Evolutionary conservation across 2,888 invertebrate species (phyloP).

Genomic region (Sinohyriopsis cumingii): DNA sequence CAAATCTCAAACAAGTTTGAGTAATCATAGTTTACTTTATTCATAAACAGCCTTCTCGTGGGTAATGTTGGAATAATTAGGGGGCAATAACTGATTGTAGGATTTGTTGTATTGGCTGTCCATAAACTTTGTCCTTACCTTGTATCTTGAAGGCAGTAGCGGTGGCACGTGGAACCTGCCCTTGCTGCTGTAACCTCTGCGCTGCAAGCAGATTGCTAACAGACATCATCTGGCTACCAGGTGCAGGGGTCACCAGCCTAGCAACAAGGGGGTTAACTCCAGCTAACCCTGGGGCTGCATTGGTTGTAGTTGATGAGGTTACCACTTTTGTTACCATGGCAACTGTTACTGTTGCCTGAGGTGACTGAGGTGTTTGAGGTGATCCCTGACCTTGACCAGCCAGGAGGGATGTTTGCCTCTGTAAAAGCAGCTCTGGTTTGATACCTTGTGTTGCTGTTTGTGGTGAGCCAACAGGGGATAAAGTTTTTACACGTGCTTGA

Average conservation of each 20-base stretch:
- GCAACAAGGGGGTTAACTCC: conserved; percentile 55
- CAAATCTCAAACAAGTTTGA: no score
- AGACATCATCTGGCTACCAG: conserved; percentile 56
- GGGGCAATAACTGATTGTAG: no score
- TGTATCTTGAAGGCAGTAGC: conserved; percentile 58
- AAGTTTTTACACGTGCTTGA: no score
- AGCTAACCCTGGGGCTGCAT: conserved; percentile 23
- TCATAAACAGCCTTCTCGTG: no score
- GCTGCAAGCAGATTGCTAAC: conserved; percentile 57
- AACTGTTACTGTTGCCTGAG: conserved; percentile 28
- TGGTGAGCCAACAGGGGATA: no score
- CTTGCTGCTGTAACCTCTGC: conserved; percentile 33
- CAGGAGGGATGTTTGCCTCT: conserved; percentile 16
- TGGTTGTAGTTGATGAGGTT: conserved; percentile 19
- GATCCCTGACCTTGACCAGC: conserved; percentile 20
- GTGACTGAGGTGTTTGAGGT: conserved; percentile 17
- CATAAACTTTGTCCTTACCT: conserved; percentile 30
- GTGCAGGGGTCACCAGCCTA: conserved; percentile 57
- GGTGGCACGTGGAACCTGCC: conserved; percentile 15
- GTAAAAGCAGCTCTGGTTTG: conserved; percentile 31
- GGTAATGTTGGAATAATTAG: no score
- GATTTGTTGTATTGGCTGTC: no score
- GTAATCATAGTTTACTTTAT: no score
- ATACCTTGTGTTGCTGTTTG: conserved; percentile 8
- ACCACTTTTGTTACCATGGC: conserved; percentile 23